Evolutionary conservation across 1,140 invertebrate genomes (phyloP), one percentile per base, ranked within the genome.

Genomic region (Philotrypesis tridentata): DNA sequence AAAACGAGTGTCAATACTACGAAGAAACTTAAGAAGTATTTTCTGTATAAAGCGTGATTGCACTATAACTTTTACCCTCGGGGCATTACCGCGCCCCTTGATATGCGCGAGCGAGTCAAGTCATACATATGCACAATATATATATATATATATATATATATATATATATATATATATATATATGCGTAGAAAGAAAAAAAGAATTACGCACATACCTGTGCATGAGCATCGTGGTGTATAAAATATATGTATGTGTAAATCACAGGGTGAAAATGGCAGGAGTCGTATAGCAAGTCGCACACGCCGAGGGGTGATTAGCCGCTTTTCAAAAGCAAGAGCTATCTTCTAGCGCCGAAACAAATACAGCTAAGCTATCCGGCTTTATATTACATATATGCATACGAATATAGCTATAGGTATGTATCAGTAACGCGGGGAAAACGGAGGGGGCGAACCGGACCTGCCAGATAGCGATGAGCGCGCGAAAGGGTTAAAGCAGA

Each of bases 241-340:
- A n/a, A n/a, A n/a, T n/a, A 9, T 37, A 9, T 37, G 33, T 37
- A 5, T 37, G 33, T 48, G 61, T 27, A 70, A 70, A 70, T 70
- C 67, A 60, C 81, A 81, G 82, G 80, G 85, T 81, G 83, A 11
- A 65, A 65, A 25, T 9, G 63, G 63, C n/a, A 65, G 9, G 23
- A 65, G 27, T 65, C 23, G 63, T 55, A 17, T 9, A 29, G 27
- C 63, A 65, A 65, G 63, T 65, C 84, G 82, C 82, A 82, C 79
- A 80, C 33, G 71, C 43, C 65, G 82, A 84, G 79, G 84, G 84
- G 84, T 85, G 79, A 85, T 83, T 86, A 84, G 84, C 84, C 82
- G 84, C 85, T 82, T 83, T 81, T 70, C 73, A 83, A 83, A 77
- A 77, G 80, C 81, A 17, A 55, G 48, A 5, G 48, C 21, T 14